These are phyloP conservation scores for Octodonta nipae DNA, from an alignment of 2,888 invertebrate genomes.

Conservation along the genomic window DNA sequence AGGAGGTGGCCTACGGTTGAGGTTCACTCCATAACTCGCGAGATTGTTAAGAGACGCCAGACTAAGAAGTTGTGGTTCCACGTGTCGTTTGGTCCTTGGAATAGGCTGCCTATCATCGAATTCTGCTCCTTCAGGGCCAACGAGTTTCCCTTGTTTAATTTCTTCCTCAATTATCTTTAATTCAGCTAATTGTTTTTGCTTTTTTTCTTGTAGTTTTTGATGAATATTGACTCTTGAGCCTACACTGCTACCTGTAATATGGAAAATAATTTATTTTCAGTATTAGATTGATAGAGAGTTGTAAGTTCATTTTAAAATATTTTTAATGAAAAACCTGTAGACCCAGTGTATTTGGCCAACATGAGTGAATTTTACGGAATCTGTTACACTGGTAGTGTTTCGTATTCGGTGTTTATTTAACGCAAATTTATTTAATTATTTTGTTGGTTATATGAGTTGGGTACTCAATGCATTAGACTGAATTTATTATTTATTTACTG, in stretches of 20 bases:
- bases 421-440: too few species aligned
- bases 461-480: too few species aligned
- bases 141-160: conserved; percentile 59
- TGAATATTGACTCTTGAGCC: conserved; percentile 67
- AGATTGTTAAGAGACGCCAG: conserved; percentile 34
- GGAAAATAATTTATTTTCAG: too few species aligned
- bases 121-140: conserved; percentile 40
- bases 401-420: too few species aligned
- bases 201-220: conserved; percentile 76
- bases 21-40: conserved; percentile 33
- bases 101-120: conserved; percentile 50
- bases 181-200: conserved; percentile 75
- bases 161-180: conserved; percentile 72
- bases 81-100: conserved; percentile 52
- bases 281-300: too few species aligned
- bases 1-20: conserved; percentile 27
- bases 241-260: conserved; percentile 55
- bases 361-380: too few species aligned
- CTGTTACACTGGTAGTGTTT: too few species aligned
- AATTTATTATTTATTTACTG: too few species aligned
- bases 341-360: too few species aligned
- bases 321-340: too few species aligned
- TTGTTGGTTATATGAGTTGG: too few species aligned
- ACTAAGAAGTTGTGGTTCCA: conserved; percentile 46
- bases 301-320: too few species aligned